Conservation (phyloP, 2,797 vertebrate species). For the Lithobates pipiens region DNA sequence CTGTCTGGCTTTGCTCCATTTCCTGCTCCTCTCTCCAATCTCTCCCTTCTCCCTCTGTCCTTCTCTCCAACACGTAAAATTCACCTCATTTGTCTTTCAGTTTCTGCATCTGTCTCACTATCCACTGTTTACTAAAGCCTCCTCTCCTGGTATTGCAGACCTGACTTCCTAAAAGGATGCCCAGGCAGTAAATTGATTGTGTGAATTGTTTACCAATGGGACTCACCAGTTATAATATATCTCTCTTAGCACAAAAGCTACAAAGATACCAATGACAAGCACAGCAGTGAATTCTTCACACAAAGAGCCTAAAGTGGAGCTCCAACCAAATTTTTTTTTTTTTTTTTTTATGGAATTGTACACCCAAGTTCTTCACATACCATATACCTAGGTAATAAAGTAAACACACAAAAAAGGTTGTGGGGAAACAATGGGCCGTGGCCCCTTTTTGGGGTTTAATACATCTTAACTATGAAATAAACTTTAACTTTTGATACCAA, state of each 20-base stretch:
- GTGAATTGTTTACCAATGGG: background rate
- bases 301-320: too few relatives aligned
- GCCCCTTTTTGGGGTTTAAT: too few relatives aligned
- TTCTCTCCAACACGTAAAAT: conserved; percentile 46
- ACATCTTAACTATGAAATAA: too few relatives aligned
- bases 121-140: conserved; percentile 39
- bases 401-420: too few relatives aligned
- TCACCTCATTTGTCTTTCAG: conserved; percentile 52
- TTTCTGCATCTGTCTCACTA: background rate
- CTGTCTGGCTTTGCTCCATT: conserved; percentile 53
- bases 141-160: conserved; percentile 3
- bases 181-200: conserved; percentile 37
- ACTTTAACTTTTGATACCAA: too few relatives aligned
- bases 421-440: too few relatives aligned
- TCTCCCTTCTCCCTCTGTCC: background rate
- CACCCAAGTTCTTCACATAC: too few relatives aligned
- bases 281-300: too few relatives aligned
- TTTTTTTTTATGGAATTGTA: too few relatives aligned
- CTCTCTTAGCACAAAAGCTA: conserved; percentile 13
- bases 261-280: too few relatives aligned
- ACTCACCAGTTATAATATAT: conserved; percentile 5
- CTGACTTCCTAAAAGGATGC: conserved; percentile 37
- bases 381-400: too few relatives aligned
- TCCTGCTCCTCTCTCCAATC: conserved; percentile 26
- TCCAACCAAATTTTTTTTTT: too few relatives aligned